Conservation (phyloP, 2,888 invertebrate species). For the Stegophylla sp. region DNA sequence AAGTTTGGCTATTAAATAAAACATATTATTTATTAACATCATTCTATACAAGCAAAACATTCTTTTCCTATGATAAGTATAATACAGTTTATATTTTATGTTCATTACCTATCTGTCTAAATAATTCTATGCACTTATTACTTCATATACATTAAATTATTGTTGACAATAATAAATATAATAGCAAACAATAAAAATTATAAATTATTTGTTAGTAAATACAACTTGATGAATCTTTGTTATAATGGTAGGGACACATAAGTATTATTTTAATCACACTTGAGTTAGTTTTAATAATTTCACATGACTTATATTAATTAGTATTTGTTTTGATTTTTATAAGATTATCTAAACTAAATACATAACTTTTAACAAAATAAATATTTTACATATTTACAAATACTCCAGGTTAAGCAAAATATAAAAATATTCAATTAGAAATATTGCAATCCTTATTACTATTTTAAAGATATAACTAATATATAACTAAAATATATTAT, state of each 20-base stretch:
- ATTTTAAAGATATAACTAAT: too few relatives aligned
- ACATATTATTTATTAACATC: neutral
- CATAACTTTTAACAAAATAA: too few relatives aligned
- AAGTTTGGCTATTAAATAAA: conserved; percentile 27
- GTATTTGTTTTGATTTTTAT: too few relatives aligned
- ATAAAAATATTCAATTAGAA: too few relatives aligned
- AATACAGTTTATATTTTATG: conserved; percentile 2
- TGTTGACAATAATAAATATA: conserved; percentile 17
- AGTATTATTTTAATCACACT: neutral
- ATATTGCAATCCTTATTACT: too few relatives aligned
- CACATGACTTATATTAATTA: too few relatives aligned
- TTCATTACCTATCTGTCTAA: conserved; percentile 17
- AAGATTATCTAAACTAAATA: too few relatives aligned
- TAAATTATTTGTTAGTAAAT: conserved; percentile 9
- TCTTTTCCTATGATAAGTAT: conserved; percentile 2
- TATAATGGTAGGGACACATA: neutral
- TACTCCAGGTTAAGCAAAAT: too few relatives aligned
- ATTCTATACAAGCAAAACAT: conserved; percentile 29
- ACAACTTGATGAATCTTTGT: conserved; percentile 46
- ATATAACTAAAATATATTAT: too few relatives aligned
- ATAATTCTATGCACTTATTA: conserved; percentile 10
- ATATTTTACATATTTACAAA: too few relatives aligned
- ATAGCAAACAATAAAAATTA: neutral
- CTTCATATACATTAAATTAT: conserved; percentile 10
- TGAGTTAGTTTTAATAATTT: too few relatives aligned